Conservation (phyloP, 1,140 invertebrate species). For the Megalonaias nervosa region DNA sequence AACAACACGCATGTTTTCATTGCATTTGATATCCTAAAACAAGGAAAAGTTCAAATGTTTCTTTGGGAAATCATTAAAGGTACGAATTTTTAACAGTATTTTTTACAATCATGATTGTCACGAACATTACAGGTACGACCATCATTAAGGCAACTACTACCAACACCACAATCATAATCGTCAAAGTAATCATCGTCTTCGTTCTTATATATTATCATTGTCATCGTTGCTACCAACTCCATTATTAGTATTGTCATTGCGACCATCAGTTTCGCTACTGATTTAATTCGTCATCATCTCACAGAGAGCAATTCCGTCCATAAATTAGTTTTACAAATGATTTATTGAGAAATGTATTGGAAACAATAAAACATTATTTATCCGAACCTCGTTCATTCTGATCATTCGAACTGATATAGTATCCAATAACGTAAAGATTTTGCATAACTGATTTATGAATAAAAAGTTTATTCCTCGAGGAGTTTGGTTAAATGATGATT, state of each 20-base stretch:
- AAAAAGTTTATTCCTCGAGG: no score
- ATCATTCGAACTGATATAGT: no score
- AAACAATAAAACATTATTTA: no score
- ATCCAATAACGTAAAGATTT: no score
- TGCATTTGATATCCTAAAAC: constrained; percentile 30
- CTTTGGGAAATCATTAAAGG: constrained; percentile 11
- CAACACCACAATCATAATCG: neutral
- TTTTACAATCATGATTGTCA: neutral
- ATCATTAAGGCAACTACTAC: neutral
- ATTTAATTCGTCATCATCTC: no score
- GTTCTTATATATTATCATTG: neutral
- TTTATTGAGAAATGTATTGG: no score
- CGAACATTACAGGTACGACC: neutral
- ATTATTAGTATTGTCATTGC: neutral
- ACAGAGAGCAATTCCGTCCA: no score
- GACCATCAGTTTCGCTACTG: no score
- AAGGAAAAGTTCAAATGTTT: constrained; percentile 20
- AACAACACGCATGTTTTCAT: constrained; percentile 32
- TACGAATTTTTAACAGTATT: neutral
- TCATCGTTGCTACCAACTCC: neutral
- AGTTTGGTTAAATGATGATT: no score
- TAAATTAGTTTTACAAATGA: no score
- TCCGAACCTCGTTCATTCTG: no score
- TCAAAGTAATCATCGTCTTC: neutral
- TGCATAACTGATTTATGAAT: no score